Base-by-base conservation (phyloP, 2,888 invertebrate species). In the Epsilonema sp. region DNA sequence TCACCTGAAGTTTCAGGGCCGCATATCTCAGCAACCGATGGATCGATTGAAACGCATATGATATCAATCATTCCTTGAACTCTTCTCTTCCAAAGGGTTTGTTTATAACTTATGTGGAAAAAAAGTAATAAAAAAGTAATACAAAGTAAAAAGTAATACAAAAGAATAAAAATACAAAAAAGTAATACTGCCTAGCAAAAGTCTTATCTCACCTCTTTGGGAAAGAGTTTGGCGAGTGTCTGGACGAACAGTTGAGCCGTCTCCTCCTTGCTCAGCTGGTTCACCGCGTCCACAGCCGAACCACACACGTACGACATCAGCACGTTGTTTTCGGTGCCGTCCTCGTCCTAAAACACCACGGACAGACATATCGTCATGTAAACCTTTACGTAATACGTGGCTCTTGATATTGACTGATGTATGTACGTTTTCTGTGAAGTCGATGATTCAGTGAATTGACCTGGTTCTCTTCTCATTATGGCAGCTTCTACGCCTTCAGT, bases 301-400 rank as follows among this genome's bases (percentile, higher is more conserved):
- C 69, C 70, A 38, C 66, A 65, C 16, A 71, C 58, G 51, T 67
- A 67, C 2, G 69, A 65, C 58, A 68, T 63, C 41, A 71, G 50
- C 19, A 66, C 63, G 49, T 56, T 49, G 4, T 39, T 42, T 5
- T n/a, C n/a, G n/a, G n/a, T n/a, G n/a, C n/a, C n/a, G n/a, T n/a
- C n/a, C n/a, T n/a, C n/a, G n/a, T 49, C 40, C 19, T 24, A 20
- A 37, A 23, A 22, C 22, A 22, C 5, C 8, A 31, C 5, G 16
- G 8, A 31, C 31, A 5, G n/a, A n/a, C n/a, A n/a, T n/a, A n/a
- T n/a, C n/a, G n/a, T n/a, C n/a, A n/a, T n/a, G n/a, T n/a, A n/a
- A n/a, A n/a, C n/a, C n/a, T n/a, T n/a, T n/a, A n/a, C n/a, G n/a
- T n/a, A n/a, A n/a, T n/a, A n/a, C n/a, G n/a, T n/a, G n/a, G n/a